Evolutionary conservation across 2,113 vertebrate species (phyloP).

Genomic region (Tiliqua scincoides): DNA sequence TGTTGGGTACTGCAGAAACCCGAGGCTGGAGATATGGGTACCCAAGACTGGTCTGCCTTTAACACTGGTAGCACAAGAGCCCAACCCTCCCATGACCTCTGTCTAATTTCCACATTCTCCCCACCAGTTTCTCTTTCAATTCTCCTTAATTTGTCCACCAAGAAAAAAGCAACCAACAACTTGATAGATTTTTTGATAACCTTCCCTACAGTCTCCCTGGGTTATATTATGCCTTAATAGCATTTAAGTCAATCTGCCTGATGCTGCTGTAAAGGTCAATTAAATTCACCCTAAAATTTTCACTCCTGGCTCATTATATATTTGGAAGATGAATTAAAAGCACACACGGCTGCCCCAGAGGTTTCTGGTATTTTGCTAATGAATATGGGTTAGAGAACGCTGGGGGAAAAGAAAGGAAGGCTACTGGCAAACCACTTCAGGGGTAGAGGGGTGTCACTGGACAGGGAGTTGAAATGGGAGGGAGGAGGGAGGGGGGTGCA

Average conservation of each 20-base stretch:
- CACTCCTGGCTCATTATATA: constrained; percentile 82
- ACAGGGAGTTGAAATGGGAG: too few relatives aligned
- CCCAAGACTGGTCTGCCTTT: constrained; percentile 42
- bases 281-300: constrained; percentile 86
- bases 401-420: constrained; percentile 6
- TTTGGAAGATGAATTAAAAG: constrained; percentile 84
- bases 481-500: fast-evolving
- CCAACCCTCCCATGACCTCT: constrained; percentile 61
- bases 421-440: not conserved
- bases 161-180: not conserved
- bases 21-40: not conserved
- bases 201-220: constrained; percentile 76
- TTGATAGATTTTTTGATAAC: constrained; percentile 66
- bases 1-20: too few relatives aligned
- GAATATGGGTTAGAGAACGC: constrained; percentile 74
- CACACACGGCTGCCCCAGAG: constrained; percentile 78
- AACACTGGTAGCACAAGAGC: not conserved
- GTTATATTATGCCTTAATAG: constrained; percentile 78
- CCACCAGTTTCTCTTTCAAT: constrained; percentile 24
- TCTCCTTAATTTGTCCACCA: constrained; percentile 51
- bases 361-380: constrained; percentile 82
- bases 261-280: constrained; percentile 84
- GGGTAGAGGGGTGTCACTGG: not conserved
- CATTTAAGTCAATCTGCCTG: constrained; percentile 81
- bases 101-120: constrained; percentile 51